A percentile compares a stretch with the other conserved stretches of the same genome.
These are phyloP conservation scores for Pristionchus arcanus DNA, from an alignment of 2,888 invertebrate species.

Conservation along the genomic window DNA sequence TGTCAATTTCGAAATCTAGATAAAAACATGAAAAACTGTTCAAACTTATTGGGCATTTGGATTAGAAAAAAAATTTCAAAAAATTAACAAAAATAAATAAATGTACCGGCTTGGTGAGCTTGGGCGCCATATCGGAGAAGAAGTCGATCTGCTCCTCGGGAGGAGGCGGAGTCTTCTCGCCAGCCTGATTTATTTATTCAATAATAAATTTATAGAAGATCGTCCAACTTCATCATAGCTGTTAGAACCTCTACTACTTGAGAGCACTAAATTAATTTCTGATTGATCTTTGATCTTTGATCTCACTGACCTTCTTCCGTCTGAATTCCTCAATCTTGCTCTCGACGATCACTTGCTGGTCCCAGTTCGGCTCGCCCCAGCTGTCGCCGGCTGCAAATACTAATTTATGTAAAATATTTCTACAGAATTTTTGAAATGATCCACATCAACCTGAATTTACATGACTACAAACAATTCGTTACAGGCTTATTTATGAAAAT, in stretches of 20 bases:
- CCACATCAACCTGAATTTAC: too few relatives aligned
- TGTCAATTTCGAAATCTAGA: too few relatives aligned
- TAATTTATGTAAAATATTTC: not conserved
- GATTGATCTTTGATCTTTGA: not conserved
- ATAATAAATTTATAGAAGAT: not conserved
- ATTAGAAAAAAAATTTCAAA: too few relatives aligned
- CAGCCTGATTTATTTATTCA: not conserved
- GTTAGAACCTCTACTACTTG: not conserved
- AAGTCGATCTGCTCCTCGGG: constrained; percentile 67
- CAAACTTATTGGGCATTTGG: too few relatives aligned
- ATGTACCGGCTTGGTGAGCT: constrained; percentile 67
- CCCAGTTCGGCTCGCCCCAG: constrained; percentile 60
- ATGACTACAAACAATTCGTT: too few relatives aligned
- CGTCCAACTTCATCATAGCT: not conserved
- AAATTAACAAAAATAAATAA: not conserved
- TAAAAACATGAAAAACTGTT: too few relatives aligned
- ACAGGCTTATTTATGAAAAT: too few relatives aligned
- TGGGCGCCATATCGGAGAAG: constrained; percentile 74
- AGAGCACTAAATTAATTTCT: not conserved
- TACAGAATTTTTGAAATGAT: too few relatives aligned
- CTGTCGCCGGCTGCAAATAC: not conserved
- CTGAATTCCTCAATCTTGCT: constrained; percentile 77
- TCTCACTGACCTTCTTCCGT: constrained; percentile 56
- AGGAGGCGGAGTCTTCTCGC: constrained; percentile 47
- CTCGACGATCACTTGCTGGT: constrained; percentile 66